Evolutionary conservation across 2,797 vertebrate species (phyloP), one percentile per base, ranked within the genome.

Genomic region (Bovichtus diacanthus): DNA sequence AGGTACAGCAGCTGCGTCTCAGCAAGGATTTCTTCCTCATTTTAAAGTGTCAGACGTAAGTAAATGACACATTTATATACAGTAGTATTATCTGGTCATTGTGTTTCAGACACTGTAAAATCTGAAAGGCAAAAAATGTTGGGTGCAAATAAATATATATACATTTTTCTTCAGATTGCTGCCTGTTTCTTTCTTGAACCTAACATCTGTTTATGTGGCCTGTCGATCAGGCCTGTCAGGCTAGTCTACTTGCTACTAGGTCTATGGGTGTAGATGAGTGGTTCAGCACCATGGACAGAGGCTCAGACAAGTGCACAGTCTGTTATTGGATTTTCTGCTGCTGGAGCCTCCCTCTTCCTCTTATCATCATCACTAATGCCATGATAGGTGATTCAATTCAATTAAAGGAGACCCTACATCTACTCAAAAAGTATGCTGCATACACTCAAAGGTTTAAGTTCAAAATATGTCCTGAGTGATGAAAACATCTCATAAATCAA

Each of bases 221-320:
- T 47, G 25, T 49, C n/a, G n/a, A n/a, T n/a, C n/a, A n/a, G n/a
- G 46, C 55, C 49, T 64, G 67, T 75, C 70, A 41, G 62, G 76
- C 59, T 55, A 6, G 74, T 92, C 79, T 89, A 87, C 59, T 76
- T 88, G 70, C 69, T 85, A n/a, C 72, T 68, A 84, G 74, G 38
- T 90, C 88, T 84, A 81, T 83, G 91, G 84, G 88, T 93, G 91
- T 90, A 88, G 86, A 88, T 90, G 85, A 85, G 80, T 89, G 70
- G 59, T 95, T 95, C 95, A 96, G 95, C 81, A 96, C 95, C 95
- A 95, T 90, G 95, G 95, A 96, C 94, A 96, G 95, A 94, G 91
- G 54, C 90, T 89, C 84, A 92, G 85, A 88, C 85, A 93, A 88
- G 72, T 60, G 84, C 87, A 80, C 87, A 75, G 88, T 88, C 84